These are phyloP conservation scores for Mola mola DNA, from an alignment of 2,113 vertebrate genomes.

Conservation along the genomic window DNA sequence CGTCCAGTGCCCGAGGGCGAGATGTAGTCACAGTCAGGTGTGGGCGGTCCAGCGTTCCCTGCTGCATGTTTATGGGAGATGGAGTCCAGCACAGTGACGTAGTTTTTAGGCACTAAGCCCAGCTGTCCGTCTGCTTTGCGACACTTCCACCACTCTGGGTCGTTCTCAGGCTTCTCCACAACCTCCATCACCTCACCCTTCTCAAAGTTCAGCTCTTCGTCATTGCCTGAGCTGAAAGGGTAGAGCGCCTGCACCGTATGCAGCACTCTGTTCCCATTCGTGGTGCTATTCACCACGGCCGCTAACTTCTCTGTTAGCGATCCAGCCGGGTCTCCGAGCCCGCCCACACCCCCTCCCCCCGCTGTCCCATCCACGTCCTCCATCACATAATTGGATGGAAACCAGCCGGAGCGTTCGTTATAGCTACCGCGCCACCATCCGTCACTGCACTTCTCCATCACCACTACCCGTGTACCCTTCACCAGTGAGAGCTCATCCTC, in stretches of 20 bases:
- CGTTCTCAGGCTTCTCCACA: constrained; percentile 92
- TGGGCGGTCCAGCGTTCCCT: constrained; percentile 84
- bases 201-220: constrained; percentile 93
- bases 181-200: constrained; percentile 93
- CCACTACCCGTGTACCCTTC: constrained; percentile 90
- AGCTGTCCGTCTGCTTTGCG: constrained; percentile 89
- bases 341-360: constrained; percentile 70
- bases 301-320: constrained; percentile 89
- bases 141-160: constrained; percentile 95
- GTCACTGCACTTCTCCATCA: constrained; percentile 95
- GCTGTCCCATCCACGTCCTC: constrained; percentile 88
- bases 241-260: constrained; percentile 92
- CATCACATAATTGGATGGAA: constrained; percentile 92
- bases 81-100: constrained; percentile 88
- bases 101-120: constrained; percentile 92
- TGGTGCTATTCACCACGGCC: constrained; percentile 83
- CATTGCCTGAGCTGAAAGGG: constrained; percentile 89
- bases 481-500: constrained; percentile 91
- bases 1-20: constrained; percentile 86
- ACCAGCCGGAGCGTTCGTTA: constrained; percentile 89
- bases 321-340: constrained; percentile 81
- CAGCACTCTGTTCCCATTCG: constrained; percentile 84
- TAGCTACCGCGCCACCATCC: constrained; percentile 94
- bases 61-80: constrained; percentile 68
- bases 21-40: constrained; percentile 91